Evolutionary conservation across 2,113 vertebrate species (phyloP).

Genomic region (Nyctereutes procyonoides): DNA sequence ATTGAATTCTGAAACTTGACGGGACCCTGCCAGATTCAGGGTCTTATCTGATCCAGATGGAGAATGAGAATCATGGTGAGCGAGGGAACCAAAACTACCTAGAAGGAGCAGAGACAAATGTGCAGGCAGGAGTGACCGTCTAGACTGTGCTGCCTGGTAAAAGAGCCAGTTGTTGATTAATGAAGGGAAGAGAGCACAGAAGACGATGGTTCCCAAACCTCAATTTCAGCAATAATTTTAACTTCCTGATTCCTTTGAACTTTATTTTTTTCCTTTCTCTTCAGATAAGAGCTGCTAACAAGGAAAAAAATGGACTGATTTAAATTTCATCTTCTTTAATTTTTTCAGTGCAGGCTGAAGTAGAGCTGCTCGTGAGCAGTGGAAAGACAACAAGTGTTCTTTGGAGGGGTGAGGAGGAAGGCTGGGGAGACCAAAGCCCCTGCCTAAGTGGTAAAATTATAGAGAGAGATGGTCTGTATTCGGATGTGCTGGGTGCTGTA

Average conservation of each 20-base stretch:
- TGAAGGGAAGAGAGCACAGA: neutral
- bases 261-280: neutral
- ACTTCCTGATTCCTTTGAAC: neutral
- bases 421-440: neutral
- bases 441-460: neutral
- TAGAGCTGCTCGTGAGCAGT: slow-evolving; percentile 60
- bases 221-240: slow-evolving; percentile 40
- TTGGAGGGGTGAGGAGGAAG: neutral
- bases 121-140: neutral
- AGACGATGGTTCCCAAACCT: slow-evolving; percentile 17
- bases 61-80: neutral
- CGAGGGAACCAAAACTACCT: neutral
- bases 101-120: neutral
- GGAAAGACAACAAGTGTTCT: slow-evolving; percentile 5
- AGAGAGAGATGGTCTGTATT: neutral
- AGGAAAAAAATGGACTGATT: slow-evolving; percentile 45
- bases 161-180: neutral
- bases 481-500: neutral
- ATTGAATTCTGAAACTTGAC: neutral
- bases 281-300: slow-evolving; percentile 51
- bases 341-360: slow-evolving; percentile 43
- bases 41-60: neutral
- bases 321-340: slow-evolving; percentile 54
- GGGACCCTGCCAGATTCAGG: neutral
- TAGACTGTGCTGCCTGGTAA: neutral